Base-by-base conservation (phyloP, 2,797 vertebrate species). In the Hoplostethus atlanticus region DNA sequence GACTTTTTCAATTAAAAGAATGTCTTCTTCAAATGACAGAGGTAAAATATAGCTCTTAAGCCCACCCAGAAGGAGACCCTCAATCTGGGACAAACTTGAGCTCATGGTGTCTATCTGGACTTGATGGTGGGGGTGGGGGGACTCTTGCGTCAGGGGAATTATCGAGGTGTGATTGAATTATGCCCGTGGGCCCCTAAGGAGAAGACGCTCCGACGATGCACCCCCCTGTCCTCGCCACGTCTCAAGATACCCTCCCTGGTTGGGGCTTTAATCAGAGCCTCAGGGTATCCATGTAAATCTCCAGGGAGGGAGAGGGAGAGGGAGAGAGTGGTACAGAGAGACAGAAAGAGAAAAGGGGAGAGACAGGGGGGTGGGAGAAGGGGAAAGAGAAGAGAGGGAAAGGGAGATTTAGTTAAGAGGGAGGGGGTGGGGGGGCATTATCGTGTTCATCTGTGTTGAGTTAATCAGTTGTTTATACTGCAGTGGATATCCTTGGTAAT, bases 1-100 rank as follows among this genome's bases (percentile, higher is more conserved):
- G 87, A 86, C 88, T 92, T 91, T 91, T 89, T 90, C 84, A 91
- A 90, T 91, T 89, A 90, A 86, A 88, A 89, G 90, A 90, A 91
- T 88, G 73, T 82, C 73, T 74, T 88, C 71, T 89, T 89, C 82
- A 90, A 87, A 90, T 17, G 52, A 83, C 82, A 77, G 77, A 88
- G 80, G 83, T 83, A 89, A 78, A 63, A 87, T 75, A 79, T 63
- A 71, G 80, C 83, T 87, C 81, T 91, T 88, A 87, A 90, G 75
- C 78, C 85, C 85, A 84, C 83, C 83, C 87, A 85, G 84, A 82
- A 91, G 87, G 86, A 88, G 87, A 79, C 79, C 80, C 83, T 91
- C 83, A 72, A 78, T 85, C 79, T 80, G 75, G 76, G 80, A 87
- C 87, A 76, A 84, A 83, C 15, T 4, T 64, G 80, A 90, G 85